Evolutionary conservation across 2,888 invertebrate species (phyloP).

Genomic region (Lucinisca nassula): DNA sequence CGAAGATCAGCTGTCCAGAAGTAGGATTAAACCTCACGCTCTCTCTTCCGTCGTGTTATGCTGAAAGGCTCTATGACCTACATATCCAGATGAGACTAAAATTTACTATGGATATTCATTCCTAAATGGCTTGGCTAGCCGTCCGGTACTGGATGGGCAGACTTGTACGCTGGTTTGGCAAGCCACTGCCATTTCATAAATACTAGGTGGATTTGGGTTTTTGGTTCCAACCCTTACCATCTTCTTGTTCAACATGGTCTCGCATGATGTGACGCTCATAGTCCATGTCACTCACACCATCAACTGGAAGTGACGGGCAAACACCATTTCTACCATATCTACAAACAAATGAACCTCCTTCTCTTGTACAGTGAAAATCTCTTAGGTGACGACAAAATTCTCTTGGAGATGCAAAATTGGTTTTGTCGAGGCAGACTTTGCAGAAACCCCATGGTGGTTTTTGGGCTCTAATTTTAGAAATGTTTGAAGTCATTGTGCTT

Average conservation of each 20-base stretch:
- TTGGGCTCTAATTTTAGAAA: not conserved
- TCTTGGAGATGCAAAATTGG: conserved; percentile 83
- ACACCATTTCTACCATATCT: conserved; percentile 96
- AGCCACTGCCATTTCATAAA: no score
- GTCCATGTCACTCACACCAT: conserved; percentile 95
- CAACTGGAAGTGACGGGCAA: conserved; percentile 95
- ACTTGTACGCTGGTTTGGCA: no score
- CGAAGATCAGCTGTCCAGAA: no score
- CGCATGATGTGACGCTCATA: conserved; percentile 95
- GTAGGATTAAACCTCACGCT: no score
- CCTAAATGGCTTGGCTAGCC: no score
- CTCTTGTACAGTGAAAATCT: conserved; percentile 94
- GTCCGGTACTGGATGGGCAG: no score
- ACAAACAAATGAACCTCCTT: conserved; percentile 95
- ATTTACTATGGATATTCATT: no score
- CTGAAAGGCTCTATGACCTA: no score
- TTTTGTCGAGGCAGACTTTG: conserved; percentile 75
- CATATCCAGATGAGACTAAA: no score
- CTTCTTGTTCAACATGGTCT: conserved; percentile 88
- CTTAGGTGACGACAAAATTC: conserved; percentile 92
- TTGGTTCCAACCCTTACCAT: no score
- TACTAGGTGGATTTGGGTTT: no score
- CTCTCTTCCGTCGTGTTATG: no score
- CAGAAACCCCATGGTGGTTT: conserved; percentile 80
- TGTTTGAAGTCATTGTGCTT: not conserved